These are phyloP conservation scores for Pyrrhosoma nymphula DNA, from an alignment of 2,888 invertebrate species.

Conservation along the genomic window DNA sequence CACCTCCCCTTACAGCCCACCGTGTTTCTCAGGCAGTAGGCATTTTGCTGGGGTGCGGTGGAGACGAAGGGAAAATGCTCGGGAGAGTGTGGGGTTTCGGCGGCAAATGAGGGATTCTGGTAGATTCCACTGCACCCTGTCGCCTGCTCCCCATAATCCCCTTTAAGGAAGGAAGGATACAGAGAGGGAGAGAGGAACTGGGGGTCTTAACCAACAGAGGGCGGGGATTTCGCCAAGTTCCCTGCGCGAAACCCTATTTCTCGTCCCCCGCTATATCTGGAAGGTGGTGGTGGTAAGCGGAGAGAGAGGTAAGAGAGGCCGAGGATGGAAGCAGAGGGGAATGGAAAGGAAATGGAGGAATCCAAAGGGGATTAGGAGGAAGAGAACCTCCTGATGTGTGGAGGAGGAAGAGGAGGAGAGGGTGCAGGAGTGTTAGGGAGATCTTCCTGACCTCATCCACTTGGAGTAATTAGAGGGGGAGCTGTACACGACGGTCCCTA, in stretches of 20 bases:
- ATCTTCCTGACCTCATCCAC: constrained; percentile 36
- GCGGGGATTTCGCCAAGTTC: constrained; percentile 24
- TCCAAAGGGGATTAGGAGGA: background rate
- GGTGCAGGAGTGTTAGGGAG: background rate
- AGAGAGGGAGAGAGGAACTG: background rate
- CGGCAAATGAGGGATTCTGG: constrained; percentile 62
- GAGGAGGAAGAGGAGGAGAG: background rate
- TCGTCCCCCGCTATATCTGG: background rate
- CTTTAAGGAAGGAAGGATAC: constrained; percentile 6
- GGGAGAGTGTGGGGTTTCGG: constrained; percentile 1
- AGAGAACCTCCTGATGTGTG: background rate
- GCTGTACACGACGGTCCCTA: background rate
- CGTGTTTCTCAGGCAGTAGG: background rate
- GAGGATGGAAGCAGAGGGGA: background rate
- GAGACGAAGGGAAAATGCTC: background rate
- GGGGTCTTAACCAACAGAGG: constrained; percentile 6
- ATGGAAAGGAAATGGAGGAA: background rate
- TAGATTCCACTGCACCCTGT: constrained; percentile 54
- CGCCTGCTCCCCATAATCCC: constrained; percentile 56
- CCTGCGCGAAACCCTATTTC: constrained; percentile 29
- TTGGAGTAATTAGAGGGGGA: constrained; percentile 1
- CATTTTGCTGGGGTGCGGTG: background rate
- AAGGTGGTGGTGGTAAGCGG: background rate
- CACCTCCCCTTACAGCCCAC: background rate
- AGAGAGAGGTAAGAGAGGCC: background rate